Conservation (phyloP, 23 tunicate genomes). For the Trididemnum nubilum region DNA sequence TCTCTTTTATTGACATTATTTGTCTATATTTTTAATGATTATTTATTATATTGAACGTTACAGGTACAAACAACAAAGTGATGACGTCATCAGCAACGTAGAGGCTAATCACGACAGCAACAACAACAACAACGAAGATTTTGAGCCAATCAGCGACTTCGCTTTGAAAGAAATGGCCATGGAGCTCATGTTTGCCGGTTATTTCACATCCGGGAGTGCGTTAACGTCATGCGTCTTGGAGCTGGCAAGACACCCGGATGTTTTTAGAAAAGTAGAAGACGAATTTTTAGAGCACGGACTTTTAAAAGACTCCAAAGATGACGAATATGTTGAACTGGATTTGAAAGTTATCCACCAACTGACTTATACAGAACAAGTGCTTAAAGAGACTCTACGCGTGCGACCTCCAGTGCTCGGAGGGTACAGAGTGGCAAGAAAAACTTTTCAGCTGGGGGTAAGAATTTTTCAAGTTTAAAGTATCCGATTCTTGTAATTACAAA, state of each 20-base stretch:
- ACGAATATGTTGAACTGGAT: slow-evolving; percentile 11
- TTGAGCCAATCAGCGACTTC: slow-evolving; percentile 48
- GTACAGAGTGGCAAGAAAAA: slow-evolving; percentile 70
- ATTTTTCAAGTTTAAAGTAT: not conserved
- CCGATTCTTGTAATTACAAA: no score
- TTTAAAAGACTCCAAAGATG: slow-evolving; percentile 26
- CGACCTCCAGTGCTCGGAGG: slow-evolving; percentile 86
- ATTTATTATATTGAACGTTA: no score
- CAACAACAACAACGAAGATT: not conserved
- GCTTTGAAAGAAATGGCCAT: slow-evolving; percentile 75
- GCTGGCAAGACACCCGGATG: slow-evolving; percentile 60
- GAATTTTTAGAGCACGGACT: slow-evolving; percentile 64
- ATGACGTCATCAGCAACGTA: no score
- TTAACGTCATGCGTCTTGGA: slow-evolving; percentile 60
- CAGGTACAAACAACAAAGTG: no score
- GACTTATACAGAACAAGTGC: slow-evolving; percentile 66
- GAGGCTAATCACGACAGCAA: no score
- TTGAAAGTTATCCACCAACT: slow-evolving; percentile 42
- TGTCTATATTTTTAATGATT: no score
- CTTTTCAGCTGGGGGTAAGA: slow-evolving; percentile 93
- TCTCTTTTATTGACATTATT: no score
- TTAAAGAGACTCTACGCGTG: slow-evolving; percentile 80
- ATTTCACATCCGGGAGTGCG: slow-evolving; percentile 75
- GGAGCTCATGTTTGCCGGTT: slow-evolving; percentile 90
- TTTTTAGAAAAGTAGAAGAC: slow-evolving; percentile 61